Evolutionary conservation across 2,113 vertebrate species (phyloP).

Genomic region (Etheostoma cragini): DNA sequence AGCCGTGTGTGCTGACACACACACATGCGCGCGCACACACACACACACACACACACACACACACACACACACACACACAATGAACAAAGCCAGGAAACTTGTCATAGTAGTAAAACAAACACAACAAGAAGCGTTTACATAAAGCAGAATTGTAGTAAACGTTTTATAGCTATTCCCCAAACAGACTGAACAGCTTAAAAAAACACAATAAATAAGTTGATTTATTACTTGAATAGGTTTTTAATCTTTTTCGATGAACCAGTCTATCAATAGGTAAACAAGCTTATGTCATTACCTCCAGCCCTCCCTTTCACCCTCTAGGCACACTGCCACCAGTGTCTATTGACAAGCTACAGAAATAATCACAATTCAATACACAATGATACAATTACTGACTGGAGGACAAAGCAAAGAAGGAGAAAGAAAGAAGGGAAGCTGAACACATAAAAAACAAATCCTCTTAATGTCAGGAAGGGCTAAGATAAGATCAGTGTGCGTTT

Average conservation of each 20-base stretch:
- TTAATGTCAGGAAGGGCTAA: conserved; percentile 22
- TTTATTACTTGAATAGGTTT: background rate
- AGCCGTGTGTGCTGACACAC: background rate
- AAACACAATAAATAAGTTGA: background rate
- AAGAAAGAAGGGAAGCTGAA: conserved; percentile 15
- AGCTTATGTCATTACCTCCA: conserved; percentile 12
- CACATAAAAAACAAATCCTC: background rate
- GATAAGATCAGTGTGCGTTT: conserved; percentile 12
- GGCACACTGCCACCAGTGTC: background rate
- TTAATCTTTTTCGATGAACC: conserved; percentile 10
- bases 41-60: conserved; percentile 53
- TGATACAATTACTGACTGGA: conserved; percentile 15
- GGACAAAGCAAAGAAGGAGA: background rate
- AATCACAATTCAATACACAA: conserved; percentile 28
- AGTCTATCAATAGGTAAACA: background rate
- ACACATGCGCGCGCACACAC: conserved; percentile 24
- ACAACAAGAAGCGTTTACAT: conserved; percentile 37
- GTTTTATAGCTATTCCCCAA: conserved; percentile 21
- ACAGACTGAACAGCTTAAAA: background rate
- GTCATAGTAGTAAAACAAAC: conserved; percentile 56
- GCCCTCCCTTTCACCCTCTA: background rate
- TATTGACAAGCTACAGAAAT: conserved; percentile 4
- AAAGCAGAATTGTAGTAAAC: conserved; percentile 28
- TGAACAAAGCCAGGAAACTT: conserved; percentile 73
- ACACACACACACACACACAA: conserved; percentile 42